Evolutionary conservation across 2,888 invertebrate genomes (phyloP).

Genomic region (Rugalucina vietnamica): DNA sequence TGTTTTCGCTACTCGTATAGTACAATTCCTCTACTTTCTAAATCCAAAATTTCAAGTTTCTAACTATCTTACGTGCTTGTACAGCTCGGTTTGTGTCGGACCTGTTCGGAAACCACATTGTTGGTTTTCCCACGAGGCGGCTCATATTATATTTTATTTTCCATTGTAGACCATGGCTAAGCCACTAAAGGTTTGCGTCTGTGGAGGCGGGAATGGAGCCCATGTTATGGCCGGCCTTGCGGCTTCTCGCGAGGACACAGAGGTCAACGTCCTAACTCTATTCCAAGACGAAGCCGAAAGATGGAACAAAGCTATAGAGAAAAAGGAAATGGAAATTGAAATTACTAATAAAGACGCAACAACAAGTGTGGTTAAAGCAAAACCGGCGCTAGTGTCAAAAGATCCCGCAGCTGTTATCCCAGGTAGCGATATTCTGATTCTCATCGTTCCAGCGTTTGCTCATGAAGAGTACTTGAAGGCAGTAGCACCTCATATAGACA

Average conservation of each 20-base stretch:
- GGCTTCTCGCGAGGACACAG: conserved; percentile 66
- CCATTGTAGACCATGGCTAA: conserved; percentile 49
- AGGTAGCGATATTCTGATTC: conserved; percentile 71
- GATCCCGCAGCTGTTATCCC: conserved; percentile 68
- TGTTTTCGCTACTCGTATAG: too few species aligned
- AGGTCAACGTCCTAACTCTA: conserved; percentile 70
- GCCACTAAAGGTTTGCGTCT: conserved; percentile 66
- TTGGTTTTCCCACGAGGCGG: too few species aligned
- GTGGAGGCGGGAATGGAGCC: conserved; percentile 77
- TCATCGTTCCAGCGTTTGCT: conserved; percentile 74
- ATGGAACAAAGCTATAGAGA: conserved; percentile 65
- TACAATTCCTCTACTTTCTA: too few species aligned
- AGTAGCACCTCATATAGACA: conserved; percentile 69
- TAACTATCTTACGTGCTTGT: too few species aligned
- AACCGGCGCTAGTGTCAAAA: conserved; percentile 66
- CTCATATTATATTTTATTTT: too few species aligned
- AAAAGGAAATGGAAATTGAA: conserved; percentile 54
- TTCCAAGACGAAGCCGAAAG: conserved; percentile 73
- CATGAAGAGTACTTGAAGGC: conserved; percentile 74
- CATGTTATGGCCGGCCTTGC: conserved; percentile 74
- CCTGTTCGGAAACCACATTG: too few species aligned
- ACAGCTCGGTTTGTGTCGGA: too few species aligned
- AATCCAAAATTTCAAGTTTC: too few species aligned
- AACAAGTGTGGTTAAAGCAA: conserved; percentile 58
- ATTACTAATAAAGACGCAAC: conserved; percentile 51